These are phyloP conservation scores for Eurosta solidaginis DNA, from an alignment of 1,140 invertebrate species.

Conservation along the genomic window DNA sequence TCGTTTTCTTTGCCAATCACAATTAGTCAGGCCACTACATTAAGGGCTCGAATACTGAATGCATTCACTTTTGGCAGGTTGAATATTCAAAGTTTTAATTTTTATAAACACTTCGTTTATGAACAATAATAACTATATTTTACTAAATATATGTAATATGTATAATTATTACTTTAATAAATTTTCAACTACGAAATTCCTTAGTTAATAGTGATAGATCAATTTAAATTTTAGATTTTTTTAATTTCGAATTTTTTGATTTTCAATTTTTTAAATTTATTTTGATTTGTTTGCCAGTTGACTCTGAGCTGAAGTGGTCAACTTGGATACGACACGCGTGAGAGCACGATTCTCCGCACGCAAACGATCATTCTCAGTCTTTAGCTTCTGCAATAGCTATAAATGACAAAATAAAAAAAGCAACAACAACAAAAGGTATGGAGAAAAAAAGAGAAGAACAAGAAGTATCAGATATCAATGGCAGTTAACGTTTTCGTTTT, in stretches of 20 bases:
- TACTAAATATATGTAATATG: constrained; percentile 31
- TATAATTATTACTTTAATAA: constrained; percentile 18
- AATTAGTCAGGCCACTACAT: background rate
- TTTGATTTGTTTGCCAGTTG: constrained; percentile 56
- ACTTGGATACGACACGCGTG: constrained; percentile 92
- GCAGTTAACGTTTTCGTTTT: constrained; percentile 8
- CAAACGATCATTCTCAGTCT: constrained; percentile 95
- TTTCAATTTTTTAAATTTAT: constrained; percentile 38
- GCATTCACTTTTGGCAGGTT: background rate
- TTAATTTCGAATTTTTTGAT: constrained; percentile 29
- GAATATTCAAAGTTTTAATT: background rate
- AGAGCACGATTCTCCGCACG: constrained; percentile 93
- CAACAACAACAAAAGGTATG: constrained; percentile 37
- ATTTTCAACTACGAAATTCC: constrained; percentile 20
- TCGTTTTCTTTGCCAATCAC: background rate
- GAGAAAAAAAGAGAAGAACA: constrained; percentile 42
- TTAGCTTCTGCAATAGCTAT: constrained; percentile 98
- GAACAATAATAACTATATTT: background rate
- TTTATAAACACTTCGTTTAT: constrained; percentile 20
- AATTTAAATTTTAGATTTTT: constrained; percentile 28
- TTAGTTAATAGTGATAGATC: background rate
- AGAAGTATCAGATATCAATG: constrained; percentile 36
- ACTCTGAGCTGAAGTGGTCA: constrained; percentile 80
- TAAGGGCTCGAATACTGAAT: background rate
- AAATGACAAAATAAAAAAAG: constrained; percentile 62